phyloP scores from a whole-genome alignment of 2,113 vertebrate species.

The Rhadina sibilatrix region DNA sequence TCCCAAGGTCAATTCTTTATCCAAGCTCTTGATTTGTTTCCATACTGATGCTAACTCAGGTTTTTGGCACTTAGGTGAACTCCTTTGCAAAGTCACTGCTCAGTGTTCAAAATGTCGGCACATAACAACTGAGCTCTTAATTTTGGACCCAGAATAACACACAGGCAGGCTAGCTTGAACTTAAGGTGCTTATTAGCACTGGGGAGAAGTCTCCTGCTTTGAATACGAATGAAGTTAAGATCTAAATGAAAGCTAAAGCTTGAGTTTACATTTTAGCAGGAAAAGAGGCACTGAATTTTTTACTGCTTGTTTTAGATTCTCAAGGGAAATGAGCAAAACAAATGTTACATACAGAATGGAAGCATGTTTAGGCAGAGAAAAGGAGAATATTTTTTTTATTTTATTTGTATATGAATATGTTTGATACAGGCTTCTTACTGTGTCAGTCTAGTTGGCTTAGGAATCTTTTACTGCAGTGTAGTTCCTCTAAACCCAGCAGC shows the following conservation, averaged over 20 bases:
- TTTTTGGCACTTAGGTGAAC: not conserved
- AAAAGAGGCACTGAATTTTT: not conserved
- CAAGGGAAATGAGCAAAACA: not conserved
- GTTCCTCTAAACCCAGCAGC: not conserved
- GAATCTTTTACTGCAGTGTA: not conserved
- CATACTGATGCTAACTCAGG: not conserved
- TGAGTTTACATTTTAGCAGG: not conserved
- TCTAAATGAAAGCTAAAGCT: not conserved
- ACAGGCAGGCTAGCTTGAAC: not conserved
- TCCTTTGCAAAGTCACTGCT: not conserved
- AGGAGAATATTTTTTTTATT: not conserved
- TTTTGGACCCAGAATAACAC: not conserved
- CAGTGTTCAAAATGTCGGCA: not conserved
- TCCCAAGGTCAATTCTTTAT: not conserved
- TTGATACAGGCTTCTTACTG: not conserved
- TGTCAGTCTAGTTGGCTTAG: not conserved
- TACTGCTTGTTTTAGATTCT: not conserved
- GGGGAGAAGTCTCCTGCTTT: not conserved
- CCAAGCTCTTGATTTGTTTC: not conserved
- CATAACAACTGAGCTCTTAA: not conserved
- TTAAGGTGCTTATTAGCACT: not conserved
- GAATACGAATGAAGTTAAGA: not conserved
- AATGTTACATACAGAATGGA: not conserved
- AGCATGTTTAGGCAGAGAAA: not conserved
- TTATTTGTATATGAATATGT: not conserved